These are phyloP conservation scores for Geophilus truncorum DNA, from an alignment of 2,888 invertebrate genomes.

Conservation along the genomic window DNA sequence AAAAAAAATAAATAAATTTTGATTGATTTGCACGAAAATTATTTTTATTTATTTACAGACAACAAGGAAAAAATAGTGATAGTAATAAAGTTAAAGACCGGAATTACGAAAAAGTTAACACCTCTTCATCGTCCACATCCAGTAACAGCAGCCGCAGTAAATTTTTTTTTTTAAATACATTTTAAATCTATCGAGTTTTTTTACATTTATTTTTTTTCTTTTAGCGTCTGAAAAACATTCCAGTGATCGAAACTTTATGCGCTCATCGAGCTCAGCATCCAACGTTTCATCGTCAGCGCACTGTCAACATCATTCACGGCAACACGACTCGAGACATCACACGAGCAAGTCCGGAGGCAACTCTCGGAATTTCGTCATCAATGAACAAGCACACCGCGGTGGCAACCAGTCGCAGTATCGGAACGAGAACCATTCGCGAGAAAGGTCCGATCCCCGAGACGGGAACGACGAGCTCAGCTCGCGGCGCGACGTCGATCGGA, in stretches of 20 bases:
- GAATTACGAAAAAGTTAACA: constrained; percentile 38
- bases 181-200: not conserved
- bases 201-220: not conserved
- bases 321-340: constrained; percentile 33
- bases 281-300: constrained; percentile 1
- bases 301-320: constrained; percentile 32
- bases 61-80: constrained; percentile 37
- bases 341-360: constrained; percentile 28
- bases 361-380: constrained; percentile 16
- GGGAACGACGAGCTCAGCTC: not conserved
- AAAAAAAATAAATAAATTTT: not conserved
- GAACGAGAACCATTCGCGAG: constrained; percentile 30
- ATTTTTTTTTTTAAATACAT: not conserved
- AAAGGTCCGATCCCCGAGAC: constrained; percentile 4
- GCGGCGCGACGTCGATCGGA: constrained; percentile 30
- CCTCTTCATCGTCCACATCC: constrained; percentile 30
- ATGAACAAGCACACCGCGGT: constrained; percentile 27
- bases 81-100: constrained; percentile 39
- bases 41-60: constrained; percentile 33
- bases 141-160: constrained; percentile 38
- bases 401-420: constrained; percentile 31
- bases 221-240: constrained; percentile 37
- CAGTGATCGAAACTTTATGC: constrained; percentile 35
- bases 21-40: constrained; percentile 3
- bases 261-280: not conserved